Percentiles rank a stretch among this genome's conserved stretches.
Conservation (phyloP, 2,113 vertebrate genomes). For the Mormoops blainvillei region DNA sequence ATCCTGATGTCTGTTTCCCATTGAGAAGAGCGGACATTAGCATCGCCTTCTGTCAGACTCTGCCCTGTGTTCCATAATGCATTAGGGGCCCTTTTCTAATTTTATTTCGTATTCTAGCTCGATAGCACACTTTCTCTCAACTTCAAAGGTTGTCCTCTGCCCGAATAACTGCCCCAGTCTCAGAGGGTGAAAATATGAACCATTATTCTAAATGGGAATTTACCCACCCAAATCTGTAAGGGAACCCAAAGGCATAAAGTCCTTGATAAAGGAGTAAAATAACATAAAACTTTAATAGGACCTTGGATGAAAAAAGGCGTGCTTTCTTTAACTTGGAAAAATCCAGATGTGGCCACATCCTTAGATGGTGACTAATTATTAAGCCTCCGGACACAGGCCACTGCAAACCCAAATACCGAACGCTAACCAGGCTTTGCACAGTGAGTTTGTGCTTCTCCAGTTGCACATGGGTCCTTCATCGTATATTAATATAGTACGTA, state of each 20-base stretch:
- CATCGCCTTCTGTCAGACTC: constrained; percentile 7
- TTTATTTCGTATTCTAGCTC: background rate
- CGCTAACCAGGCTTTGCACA: background rate
- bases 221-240: background rate
- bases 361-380: background rate
- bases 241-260: background rate
- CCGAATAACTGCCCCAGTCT: background rate
- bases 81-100: background rate
- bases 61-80: constrained; percentile 11
- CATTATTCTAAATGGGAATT: background rate
- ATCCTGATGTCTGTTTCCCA: constrained; percentile 34
- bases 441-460: background rate
- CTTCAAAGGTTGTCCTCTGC: constrained; percentile 37
- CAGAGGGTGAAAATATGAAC: background rate
- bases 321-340: background rate
- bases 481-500: background rate
- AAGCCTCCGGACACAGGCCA: background rate
- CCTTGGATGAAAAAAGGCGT: background rate
- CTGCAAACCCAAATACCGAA: background rate
- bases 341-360: background rate
- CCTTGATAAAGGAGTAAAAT: background rate
- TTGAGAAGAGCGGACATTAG: constrained; percentile 47
- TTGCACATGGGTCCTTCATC: background rate
- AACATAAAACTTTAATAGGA: background rate
- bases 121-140: background rate